Base-by-base conservation (phyloP, 2,888 invertebrate species). In the Protula sp. region DNA sequence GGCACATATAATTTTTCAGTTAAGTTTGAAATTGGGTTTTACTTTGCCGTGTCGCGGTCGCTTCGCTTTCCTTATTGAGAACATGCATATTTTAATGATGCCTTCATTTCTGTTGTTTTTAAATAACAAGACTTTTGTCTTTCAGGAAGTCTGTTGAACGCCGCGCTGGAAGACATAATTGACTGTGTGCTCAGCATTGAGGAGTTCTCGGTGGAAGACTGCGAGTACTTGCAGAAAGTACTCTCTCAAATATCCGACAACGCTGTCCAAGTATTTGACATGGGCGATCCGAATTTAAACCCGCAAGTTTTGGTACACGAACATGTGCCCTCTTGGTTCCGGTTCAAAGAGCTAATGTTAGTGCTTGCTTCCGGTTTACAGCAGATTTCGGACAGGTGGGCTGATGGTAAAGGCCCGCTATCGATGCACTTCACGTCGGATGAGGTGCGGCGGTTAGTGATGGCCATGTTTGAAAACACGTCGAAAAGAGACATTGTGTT, bases 381-480 rank as follows among this genome's bases (percentile, higher is more conserved):
- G 59, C 61, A 63, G 27, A 59, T 70, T 47, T 51, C 57, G 9
- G 70, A 70, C 56, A 55, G 70, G 5, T 70, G 70, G 70, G 61
- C 68, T 3, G 63, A 64, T 30, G 68, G 70, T 5, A 68, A 68
- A 54, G 70, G 70, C 2, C 68, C 68, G 1, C 62, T 70, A 30
- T 64, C 67, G 2, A 58, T 70, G 26, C 58, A 66, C 55, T 63
- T 70, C 57, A 59, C 65, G 1, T 58, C 59, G 1, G 58, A 65
- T 4, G 62, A 69, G 53, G 59, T 69, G 27, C 45, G 55, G 14
- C 27, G 48, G 29, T 51, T 69, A 3, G 65, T 69, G 24, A 27
- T 60, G 26, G 69, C 69, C 31, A 67, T 68, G 54, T 69, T 69
- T 57, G 68, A 68, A 51, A 66, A 64, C 62, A 68, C 68, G 26